These are phyloP conservation scores for Lithobates sylvaticus DNA, from an alignment of 2,797 vertebrate species.

Conservation along the genomic window DNA sequence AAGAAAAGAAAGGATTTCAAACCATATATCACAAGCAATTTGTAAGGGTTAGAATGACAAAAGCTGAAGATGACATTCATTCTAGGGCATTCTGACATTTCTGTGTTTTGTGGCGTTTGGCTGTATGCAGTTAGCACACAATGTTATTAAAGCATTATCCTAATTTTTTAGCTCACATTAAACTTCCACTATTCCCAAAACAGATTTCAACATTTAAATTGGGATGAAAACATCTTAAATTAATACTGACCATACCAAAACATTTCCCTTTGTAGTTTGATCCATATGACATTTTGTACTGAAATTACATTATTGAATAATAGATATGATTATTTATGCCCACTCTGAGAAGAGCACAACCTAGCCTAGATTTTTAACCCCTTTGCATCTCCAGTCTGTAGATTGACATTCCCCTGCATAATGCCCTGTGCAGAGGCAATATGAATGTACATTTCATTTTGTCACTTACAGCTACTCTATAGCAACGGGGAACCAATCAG, in stretches of 20 bases:
- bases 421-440: too few species aligned
- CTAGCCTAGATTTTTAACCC: neutral
- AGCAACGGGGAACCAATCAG: too few species aligned
- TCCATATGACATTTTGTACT: constrained; percentile 14
- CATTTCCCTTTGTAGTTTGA: constrained; percentile 7
- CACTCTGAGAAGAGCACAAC: constrained; percentile 1
- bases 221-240: constrained; percentile 1
- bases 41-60: constrained; percentile 12
- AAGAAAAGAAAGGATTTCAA: constrained; percentile 21
- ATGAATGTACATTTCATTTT: too few species aligned
- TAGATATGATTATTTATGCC: constrained; percentile 10
- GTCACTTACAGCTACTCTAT: too few species aligned
- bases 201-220: neutral
- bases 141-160: constrained; percentile 32
- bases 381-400: neutral
- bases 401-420: too few species aligned
- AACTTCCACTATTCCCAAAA: neutral
- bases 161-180: neutral
- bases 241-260: constrained; percentile 10
- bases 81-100: neutral
- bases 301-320: constrained; percentile 25
- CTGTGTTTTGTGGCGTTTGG: neutral
- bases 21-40: constrained; percentile 34
- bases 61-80: constrained; percentile 20
- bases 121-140: constrained; percentile 13